Base-by-base conservation (phyloP, 2,113 vertebrate genomes). In the Carollia perspicillata region DNA sequence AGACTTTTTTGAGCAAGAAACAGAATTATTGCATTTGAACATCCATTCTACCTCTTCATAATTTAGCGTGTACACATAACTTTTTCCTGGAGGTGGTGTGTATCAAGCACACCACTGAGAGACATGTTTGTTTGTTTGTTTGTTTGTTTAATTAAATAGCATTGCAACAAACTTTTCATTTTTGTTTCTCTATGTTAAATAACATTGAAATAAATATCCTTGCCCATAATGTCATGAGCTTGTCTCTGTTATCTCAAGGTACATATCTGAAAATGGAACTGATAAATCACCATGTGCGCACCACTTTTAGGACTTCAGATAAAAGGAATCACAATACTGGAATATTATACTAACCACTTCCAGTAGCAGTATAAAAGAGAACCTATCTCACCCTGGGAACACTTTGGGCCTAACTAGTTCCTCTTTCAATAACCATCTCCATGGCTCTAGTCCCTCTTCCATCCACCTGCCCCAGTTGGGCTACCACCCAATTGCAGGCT, bases 11-110 rank as follows among this genome's bases (percentile, higher is more conserved):
- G 33, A 86, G 35, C 37, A 55, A 53, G 63, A 89, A 58, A 58
- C 30, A 84, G n/a, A 89, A 81, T 77, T 42, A 47, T 4, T 6
- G 18, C 33, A 55, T 40, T 0, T 1, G 6, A 84, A 8, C 9
- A 26, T 26, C 8, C 71, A 7, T 5, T 84, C 71, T 1, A 10
- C 22, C n/a, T 22, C 75, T 33, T 90, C 40, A 3, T 22, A 20
- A 49, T 42, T 49, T 20, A 63, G 4, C 49, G 22, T 0, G 3
- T 2, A 55, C 2, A 1, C 0, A 0, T 2, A 66, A 13, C 16
- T 14, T 69, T 18, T 8, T 35, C 17, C 51, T 35, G 14, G 37
- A 5, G 1, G 3, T 3, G 1, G 28, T 0, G 0, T 13, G 1
- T 6, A 28, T 42, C 42, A 69, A 47, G 18, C 26, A 14, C 9